Evolutionary conservation across 2,888 invertebrate genomes (phyloP).

Genomic region (Emmelina monodactyla): DNA sequence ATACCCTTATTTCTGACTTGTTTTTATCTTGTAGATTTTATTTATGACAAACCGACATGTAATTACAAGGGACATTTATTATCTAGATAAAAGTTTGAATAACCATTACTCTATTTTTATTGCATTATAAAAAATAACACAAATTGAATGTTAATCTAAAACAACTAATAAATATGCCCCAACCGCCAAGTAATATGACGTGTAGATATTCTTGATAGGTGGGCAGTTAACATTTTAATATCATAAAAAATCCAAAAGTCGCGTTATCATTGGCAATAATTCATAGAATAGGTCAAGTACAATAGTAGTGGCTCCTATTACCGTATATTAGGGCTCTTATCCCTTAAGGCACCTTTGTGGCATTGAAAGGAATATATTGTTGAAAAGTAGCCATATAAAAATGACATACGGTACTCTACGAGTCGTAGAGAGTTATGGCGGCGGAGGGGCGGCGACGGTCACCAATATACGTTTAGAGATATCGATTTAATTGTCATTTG

Average conservation of each 20-base stretch:
- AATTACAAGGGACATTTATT: too few species aligned
- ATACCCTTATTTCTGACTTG: too few species aligned
- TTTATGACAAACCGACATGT: too few species aligned
- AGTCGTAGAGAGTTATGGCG: slow-evolving; percentile 18
- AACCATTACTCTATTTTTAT: too few species aligned
- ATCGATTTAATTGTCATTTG: neutral
- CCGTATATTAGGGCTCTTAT: slow-evolving; percentile 65
- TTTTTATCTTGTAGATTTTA: too few species aligned
- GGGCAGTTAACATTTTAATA: neutral
- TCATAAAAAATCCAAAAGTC: slow-evolving; percentile 23
- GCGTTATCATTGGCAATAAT: slow-evolving; percentile 49
- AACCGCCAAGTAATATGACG: too few species aligned
- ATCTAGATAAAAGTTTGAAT: too few species aligned
- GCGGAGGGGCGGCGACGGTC: too few species aligned
- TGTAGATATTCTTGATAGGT: too few species aligned
- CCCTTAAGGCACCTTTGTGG: slow-evolving; percentile 59
- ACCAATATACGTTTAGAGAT: neutral
- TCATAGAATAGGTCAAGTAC: slow-evolving; percentile 60
- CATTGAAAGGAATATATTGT: slow-evolving; percentile 63
- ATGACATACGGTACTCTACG: slow-evolving; percentile 49
- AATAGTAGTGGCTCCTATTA: slow-evolving; percentile 64
- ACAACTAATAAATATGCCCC: too few species aligned
- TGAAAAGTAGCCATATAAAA: slow-evolving; percentile 65
- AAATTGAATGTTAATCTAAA: too few species aligned
- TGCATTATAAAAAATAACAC: too few species aligned